phyloP scores from a whole-genome alignment of 2,113 vertebrate genomes.

The Aptenodytes patagonicus region DNA sequence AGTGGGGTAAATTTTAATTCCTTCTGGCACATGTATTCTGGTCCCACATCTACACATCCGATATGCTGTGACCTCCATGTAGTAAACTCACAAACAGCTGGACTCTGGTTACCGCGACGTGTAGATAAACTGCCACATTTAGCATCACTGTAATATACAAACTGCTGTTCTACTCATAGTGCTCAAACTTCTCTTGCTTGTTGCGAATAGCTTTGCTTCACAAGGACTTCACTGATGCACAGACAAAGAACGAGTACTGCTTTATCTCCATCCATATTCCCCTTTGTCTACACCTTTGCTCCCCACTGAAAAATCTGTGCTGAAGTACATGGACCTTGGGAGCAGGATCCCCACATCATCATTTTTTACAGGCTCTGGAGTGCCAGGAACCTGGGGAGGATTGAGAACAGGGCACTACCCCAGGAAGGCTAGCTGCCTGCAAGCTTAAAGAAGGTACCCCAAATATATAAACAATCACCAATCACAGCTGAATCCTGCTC shows the following conservation, averaged over 20 bases:
- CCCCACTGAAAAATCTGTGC: neutral
- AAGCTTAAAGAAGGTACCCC: neutral
- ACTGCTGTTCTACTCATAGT: neutral
- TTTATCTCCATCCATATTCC: neutral
- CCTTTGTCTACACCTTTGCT: neutral
- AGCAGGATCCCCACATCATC: neutral
- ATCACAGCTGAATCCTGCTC: neutral
- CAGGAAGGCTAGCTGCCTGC: neutral
- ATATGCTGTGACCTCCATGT: neutral
- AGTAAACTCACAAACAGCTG: neutral
- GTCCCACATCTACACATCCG: neutral
- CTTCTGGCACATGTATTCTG: neutral
- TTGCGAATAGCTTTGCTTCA: neutral
- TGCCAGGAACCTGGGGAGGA: neutral
- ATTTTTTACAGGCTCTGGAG: neutral
- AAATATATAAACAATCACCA: neutral
- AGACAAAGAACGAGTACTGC: neutral
- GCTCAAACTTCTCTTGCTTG: neutral
- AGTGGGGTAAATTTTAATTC: neutral
- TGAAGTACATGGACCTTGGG: neutral
- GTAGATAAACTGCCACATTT: neutral
- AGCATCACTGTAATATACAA: neutral
- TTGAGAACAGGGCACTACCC: neutral
- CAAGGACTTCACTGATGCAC: neutral
- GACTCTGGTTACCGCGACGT: neutral